Evolutionary conservation across 2,113 vertebrate genomes (phyloP), one percentile per base, ranked within the genome.

Genomic region (Chaetodon auriga): DNA sequence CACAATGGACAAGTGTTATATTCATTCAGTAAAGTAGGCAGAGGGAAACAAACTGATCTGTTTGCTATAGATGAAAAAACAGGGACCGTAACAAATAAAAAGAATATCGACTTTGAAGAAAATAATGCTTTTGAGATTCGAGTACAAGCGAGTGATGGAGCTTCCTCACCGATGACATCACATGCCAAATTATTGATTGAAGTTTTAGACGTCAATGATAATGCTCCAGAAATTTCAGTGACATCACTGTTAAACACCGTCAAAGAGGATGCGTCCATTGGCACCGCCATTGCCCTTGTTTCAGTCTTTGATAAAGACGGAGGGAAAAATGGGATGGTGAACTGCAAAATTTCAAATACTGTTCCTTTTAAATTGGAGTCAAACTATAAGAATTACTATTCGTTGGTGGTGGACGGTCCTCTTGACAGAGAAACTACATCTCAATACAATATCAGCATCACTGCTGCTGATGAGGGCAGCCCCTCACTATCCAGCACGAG

Each of bases 371-470:
- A 94, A 78, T 79, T 93, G 58, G 91, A 90, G 55, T 83, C 15
- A 16, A 94, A 92, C 86, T 84, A 81, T 51, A 93, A 93, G 65
- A 95, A 95, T 68, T 96, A 96, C 75, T 98, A 96, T 80, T 96
- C 94, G 0, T 72, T 97, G 72, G 82, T 96, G 53, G 96, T 95
- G 8, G 91, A 93, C 1, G 94, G 89, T 7, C 82, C 89, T 6
- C 88, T 97, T 21, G 97, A 97, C 81, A 90, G 96, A 83, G 96
- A 97, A 74, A 85, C 72, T 15, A 72, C 78, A 14, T 90, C 90
- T 23, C 90, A 88, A 23, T 97, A 97, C 85, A 95, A 96, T 55
- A 89, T 97, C 58, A 94, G 90, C 12, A 90, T 97, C 41, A 93
- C 75, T 10, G 96, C 96, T 21, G 92, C 83, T 8, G 57, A 60